Evolutionary conservation across 2,888 invertebrate species (phyloP).

Genomic region (Cristatella mucedo): DNA sequence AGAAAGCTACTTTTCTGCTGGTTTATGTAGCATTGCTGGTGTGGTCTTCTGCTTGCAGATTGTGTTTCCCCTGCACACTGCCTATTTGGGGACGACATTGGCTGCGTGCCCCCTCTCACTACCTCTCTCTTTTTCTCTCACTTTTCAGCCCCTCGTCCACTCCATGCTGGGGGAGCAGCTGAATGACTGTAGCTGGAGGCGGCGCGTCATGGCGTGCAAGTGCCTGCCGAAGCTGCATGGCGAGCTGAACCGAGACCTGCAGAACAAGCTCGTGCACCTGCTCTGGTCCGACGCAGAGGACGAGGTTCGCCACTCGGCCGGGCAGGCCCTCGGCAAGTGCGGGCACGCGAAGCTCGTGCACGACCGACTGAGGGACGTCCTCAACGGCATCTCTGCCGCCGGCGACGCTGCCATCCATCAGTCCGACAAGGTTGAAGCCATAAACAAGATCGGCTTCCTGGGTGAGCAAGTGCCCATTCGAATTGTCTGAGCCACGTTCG

Average conservation of each 20-base stretch:
- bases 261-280: constrained; percentile 17
- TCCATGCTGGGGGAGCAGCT: constrained; percentile 36
- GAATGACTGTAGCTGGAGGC: constrained; percentile 37
- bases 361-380: constrained; percentile 25
- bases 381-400: constrained; percentile 18
- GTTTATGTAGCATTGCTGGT: too few relatives aligned
- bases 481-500: too few relatives aligned
- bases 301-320: constrained; percentile 32
- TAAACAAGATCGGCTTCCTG: constrained; percentile 32
- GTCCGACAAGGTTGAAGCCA: constrained; percentile 28
- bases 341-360: constrained; percentile 36
- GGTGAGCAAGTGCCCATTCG: too few relatives aligned
- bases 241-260: constrained; percentile 22
- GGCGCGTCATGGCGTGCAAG: constrained; percentile 34
- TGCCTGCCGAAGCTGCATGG: constrained; percentile 30
- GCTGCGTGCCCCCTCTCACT: too few relatives aligned
- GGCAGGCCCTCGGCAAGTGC: constrained; percentile 35
- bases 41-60: too few relatives aligned
- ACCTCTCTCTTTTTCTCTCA: too few relatives aligned
- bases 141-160: constrained; percentile 31
- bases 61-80: too few relatives aligned
- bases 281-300: constrained; percentile 39
- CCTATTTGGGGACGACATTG: too few relatives aligned
- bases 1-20: too few relatives aligned
- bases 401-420: too few relatives aligned